Evolutionary conservation across 2,797 vertebrate genomes (phyloP).

Genomic region (Neoniphon sammara): DNA sequence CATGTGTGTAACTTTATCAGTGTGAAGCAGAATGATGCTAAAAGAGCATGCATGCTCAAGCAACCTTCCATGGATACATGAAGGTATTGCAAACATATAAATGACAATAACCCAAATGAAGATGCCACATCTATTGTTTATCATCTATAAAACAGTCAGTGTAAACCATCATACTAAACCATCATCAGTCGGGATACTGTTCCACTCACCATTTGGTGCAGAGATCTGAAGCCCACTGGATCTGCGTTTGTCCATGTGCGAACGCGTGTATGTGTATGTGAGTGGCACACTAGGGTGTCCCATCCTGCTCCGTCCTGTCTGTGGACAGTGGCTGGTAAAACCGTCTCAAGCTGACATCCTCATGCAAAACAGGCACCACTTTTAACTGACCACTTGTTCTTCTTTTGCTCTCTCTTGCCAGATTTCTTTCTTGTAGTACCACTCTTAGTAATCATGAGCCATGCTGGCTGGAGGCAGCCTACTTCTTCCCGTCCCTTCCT

Average conservation of each 20-base stretch:
- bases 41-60: too few relatives aligned
- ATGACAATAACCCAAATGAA: too few relatives aligned
- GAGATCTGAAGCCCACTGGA: constrained; percentile 47
- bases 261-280: constrained; percentile 31
- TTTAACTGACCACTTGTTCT: not conserved
- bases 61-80: too few relatives aligned
- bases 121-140: not conserved
- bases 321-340: not conserved
- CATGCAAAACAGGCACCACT: not conserved
- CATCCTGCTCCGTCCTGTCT: constrained; percentile 48
- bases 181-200: not conserved
- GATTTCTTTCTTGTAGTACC: not conserved
- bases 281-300: constrained; percentile 59
- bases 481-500: not conserved
- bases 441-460: not conserved
- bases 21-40: too few relatives aligned
- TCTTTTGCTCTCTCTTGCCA: not conserved
- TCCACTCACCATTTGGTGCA: constrained; percentile 72
- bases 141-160: too few relatives aligned
- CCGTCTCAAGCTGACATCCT: constrained; percentile 35
- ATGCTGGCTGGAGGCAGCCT: not conserved
- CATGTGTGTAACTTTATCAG: too few relatives aligned
- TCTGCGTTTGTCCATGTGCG: constrained; percentile 59
- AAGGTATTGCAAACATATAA: too few relatives aligned
- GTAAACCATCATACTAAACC: not conserved